Base-by-base conservation (phyloP, 2,888 invertebrate genomes). In the Oasisia sp. region DNA sequence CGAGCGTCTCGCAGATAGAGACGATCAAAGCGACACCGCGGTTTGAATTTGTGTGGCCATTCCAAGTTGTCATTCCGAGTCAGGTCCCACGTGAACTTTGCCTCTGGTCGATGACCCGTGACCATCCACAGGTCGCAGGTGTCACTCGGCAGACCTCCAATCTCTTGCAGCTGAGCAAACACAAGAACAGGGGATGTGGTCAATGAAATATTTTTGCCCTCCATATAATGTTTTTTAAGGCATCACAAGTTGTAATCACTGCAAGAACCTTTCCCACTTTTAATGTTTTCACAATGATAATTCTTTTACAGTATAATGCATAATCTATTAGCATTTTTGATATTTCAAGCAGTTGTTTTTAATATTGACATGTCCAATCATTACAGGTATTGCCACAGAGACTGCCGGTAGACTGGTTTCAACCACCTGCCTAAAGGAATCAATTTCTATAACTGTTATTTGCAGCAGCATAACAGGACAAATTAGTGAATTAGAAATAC, bases 31-130 rank as follows among this genome's bases (percentile, higher is more conserved):
- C 97, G 96, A 92, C 95, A 96, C 27, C 96, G 95, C 0, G 97
- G 97, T 93, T 96, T 96, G 93, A 95, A 96, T 91, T 95, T 95
- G 7, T 94, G 94, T 19, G 95, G 94, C 93, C 96, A 94, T 93
- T 96, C 94, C 14, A 97, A 95, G 94, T 97, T 97, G 93, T 97
- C 97, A 95, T 97, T 97, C 89, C 97, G 95, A n/a, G 94, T 95
- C 92, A 96, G 96, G 95, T 97, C 97, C 97, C 97, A 97, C 0
- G 97, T 97, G 95, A 96, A 97, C 92, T 96, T 95, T 32, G 96
- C 96, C 93, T 97, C 97, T 91, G 95, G 95, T 11, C 97, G 96
- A n/a, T 96, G 95, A 0, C 97, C 97, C 91, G 97, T 97, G 8
- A 95, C 95, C 91, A 96, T 96, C 97, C 97, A 97, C 3, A 97